Conservation (phyloP, 2,797 vertebrate genomes). For the Cirrhinus mrigala region DNA sequence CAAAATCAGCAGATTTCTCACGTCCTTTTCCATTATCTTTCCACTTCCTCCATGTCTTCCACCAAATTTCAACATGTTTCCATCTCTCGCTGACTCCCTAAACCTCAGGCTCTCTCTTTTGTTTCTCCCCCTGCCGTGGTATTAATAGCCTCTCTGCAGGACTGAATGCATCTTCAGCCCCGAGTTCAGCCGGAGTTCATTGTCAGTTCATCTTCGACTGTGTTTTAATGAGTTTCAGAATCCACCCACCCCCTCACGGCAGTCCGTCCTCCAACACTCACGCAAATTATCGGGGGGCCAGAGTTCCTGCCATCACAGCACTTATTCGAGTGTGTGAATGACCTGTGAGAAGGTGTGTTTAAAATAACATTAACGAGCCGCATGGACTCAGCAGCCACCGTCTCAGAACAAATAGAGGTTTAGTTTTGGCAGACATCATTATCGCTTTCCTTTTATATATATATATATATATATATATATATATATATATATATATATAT, state of each 20-base stretch:
- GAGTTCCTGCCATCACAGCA: conserved; percentile 56
- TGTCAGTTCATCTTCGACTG: conserved; percentile 62
- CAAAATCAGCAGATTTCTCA: conserved; percentile 15
- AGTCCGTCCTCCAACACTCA: conserved; percentile 59
- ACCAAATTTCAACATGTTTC: conserved; percentile 27
- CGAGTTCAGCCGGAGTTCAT: conserved; percentile 74
- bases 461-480: background rate
- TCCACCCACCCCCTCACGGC: conserved; percentile 65
- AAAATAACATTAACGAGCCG: conserved; percentile 58
- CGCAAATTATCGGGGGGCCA: conserved; percentile 70
- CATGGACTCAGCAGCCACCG: conserved; percentile 24
- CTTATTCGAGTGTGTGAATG: conserved; percentile 64
- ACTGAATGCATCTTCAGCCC: conserved; percentile 58
- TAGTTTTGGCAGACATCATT: conserved; percentile 58
- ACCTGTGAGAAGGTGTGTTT: conserved; percentile 64
- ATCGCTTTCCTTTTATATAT: conserved; percentile 44
- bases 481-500: background rate
- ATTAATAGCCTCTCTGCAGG: conserved; percentile 74
- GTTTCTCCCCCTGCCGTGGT: conserved; percentile 65
- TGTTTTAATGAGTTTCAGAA: conserved; percentile 75
- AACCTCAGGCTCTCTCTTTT: conserved; percentile 21
- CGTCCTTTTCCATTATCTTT: conserved; percentile 17
- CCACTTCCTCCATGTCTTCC: conserved; percentile 2
- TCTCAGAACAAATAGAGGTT: conserved; percentile 55
- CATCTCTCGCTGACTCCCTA: conserved; percentile 29